Base-by-base conservation (phyloP, 2,888 invertebrate genomes). In the Anagyrus pseudococci region DNA sequence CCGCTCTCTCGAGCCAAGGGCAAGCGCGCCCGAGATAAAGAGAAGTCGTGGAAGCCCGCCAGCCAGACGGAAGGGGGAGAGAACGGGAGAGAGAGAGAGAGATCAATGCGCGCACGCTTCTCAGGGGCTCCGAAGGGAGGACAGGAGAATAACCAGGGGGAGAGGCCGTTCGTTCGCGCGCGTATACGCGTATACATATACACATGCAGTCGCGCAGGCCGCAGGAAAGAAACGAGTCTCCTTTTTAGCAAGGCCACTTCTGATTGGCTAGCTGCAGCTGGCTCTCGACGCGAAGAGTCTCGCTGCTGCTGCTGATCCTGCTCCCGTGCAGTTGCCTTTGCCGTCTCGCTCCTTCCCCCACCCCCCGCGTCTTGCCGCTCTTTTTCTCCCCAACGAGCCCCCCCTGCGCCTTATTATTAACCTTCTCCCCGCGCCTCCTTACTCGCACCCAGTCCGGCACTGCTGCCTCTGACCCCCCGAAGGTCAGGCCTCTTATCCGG, bases 211-310 rank as follows among this genome's bases (percentile, higher is more conserved):
- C 20, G n/a, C 26, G 8, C 3, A 6, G n/a, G n/a, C n/a, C 13
- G 17, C 41, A 47, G 46, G 57, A 64, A 68, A 61, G 63, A 68
- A 58, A 67, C 55, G 66, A 55, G 55, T 59, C 67, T 44, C 43
- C 49, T 54, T 50, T 52, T n/a, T 22, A 26, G 50, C 72, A 74
- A 75, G 74, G 73, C 69, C 72, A 70, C 71, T 72, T 73, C 71
- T 74, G 75, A 75, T 75, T 71, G 75, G 73, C 70, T 72, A 69
- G 76, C 69, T 72, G 70, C 72, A 29, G n/a, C n/a, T n/a, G n/a
- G n/a, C n/a, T n/a, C n/a, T n/a, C n/a, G n/a, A n/a, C n/a, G n/a
- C n/a, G n/a, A n/a, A n/a, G n/a, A n/a, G n/a, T n/a, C n/a, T n/a
- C n/a, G n/a, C n/a, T n/a, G n/a, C n/a, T n/a, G n/a, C n/a, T 20